Conservation (phyloP, 2,888 invertebrate species). For the Zelleria hepariella region DNA sequence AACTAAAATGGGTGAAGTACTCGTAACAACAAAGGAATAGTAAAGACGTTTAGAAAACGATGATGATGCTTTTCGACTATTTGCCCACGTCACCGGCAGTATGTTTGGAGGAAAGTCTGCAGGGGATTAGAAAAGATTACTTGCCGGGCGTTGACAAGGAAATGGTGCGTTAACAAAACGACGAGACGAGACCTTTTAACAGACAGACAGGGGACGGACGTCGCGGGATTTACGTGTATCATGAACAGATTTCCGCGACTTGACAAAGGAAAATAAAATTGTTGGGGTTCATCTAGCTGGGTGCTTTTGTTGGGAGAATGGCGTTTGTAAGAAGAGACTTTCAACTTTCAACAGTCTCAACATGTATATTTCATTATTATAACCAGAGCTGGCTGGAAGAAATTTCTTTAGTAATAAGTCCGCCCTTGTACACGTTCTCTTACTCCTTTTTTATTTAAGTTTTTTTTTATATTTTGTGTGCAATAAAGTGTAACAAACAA, state of each 20-base stretch:
- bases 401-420: too few relatives aligned
- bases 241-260: constrained; percentile 62
- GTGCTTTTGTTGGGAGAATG: not conserved
- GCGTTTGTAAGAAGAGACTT: not conserved
- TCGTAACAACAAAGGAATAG: not conserved
- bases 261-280: constrained; percentile 53
- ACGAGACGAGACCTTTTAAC: constrained; percentile 60
- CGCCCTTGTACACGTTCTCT: too few relatives aligned
- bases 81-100: constrained; percentile 23
- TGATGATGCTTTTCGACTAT: constrained; percentile 13
- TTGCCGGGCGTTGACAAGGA: constrained; percentile 54
- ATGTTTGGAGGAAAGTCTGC: constrained; percentile 30
- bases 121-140: constrained; percentile 50
- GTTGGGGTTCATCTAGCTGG: constrained; percentile 37
- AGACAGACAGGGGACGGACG: constrained; percentile 57
- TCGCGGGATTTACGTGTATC: constrained; percentile 64
- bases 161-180: constrained; percentile 63
- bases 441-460: too few relatives aligned
- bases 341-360: not conserved
- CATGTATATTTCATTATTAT: too few relatives aligned
- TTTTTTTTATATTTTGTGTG: too few relatives aligned
- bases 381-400: too few relatives aligned
- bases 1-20: not conserved
- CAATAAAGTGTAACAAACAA: too few relatives aligned
- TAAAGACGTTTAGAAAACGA: not conserved